Conservation (phyloP, 2,888 invertebrate species). For the Embidobia sp. region DNA sequence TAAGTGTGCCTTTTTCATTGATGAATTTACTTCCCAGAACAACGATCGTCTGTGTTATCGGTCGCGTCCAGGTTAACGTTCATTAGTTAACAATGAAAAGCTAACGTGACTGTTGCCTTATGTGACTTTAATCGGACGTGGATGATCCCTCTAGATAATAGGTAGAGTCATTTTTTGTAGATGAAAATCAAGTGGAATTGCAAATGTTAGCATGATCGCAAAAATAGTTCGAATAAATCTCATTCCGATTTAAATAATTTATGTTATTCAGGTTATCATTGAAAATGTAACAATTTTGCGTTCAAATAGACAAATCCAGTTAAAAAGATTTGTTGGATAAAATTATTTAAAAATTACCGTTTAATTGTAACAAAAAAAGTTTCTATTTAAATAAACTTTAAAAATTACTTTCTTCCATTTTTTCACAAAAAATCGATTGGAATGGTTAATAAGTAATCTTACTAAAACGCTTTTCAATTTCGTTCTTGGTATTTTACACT, state of each 20-base stretch:
- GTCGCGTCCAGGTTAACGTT: slow-evolving; percentile 21
- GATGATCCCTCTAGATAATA: slow-evolving; percentile 31
- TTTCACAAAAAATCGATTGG: too few species aligned
- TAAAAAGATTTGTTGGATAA: too few species aligned
- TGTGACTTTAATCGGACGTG: slow-evolving; percentile 34
- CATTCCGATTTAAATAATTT: not conserved
- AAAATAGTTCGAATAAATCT: not conserved
- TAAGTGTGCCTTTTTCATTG: slow-evolving; percentile 9
- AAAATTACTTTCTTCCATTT: too few species aligned
- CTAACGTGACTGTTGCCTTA: slow-evolving; percentile 42
- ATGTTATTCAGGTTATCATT: too few species aligned
- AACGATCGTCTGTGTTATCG: slow-evolving; percentile 18
- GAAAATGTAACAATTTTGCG: too few species aligned
- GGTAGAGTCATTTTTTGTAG: not conserved
- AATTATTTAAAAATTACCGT: too few species aligned
- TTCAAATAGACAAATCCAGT: too few species aligned
- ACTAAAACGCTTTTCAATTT: too few species aligned
- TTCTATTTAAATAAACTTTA: too few species aligned
- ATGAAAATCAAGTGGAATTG: slow-evolving; percentile 6
- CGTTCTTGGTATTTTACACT: too few species aligned
- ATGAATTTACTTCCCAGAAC: slow-evolving; percentile 6
- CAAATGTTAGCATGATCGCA: not conserved
- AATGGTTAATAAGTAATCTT: too few species aligned
- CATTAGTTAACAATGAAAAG: slow-evolving; percentile 52
- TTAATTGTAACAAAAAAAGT: too few species aligned